Evolutionary conservation across 2,797 vertebrate species (phyloP).

Genomic region (Falco rusticolus): DNA sequence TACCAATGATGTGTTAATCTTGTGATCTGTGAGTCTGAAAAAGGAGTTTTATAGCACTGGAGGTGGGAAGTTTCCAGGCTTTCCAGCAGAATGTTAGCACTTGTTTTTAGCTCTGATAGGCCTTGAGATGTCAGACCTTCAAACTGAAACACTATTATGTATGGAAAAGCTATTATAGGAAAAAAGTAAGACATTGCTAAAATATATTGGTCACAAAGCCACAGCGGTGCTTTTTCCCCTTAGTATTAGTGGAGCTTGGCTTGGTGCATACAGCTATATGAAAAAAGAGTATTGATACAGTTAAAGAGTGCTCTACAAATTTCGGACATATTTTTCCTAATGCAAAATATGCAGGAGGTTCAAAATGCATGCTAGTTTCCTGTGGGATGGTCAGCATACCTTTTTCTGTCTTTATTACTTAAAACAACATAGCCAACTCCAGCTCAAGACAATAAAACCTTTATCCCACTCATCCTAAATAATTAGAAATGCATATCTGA

Average conservation of each 20-base stretch:
- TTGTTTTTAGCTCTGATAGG: conserved; percentile 44
- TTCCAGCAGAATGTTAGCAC: not conserved
- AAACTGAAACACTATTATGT: conserved; percentile 22
- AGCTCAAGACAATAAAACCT: not conserved
- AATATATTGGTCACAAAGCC: conserved; percentile 58
- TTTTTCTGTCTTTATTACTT: conserved; percentile 13
- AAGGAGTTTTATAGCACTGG: not conserved
- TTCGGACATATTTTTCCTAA: conserved; percentile 51
- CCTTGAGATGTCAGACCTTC: conserved; percentile 17
- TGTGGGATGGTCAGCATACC: not conserved
- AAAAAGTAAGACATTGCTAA: conserved; percentile 49
- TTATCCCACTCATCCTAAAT: not conserved
- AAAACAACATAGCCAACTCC: not conserved
- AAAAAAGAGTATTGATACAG: conserved; percentile 38
- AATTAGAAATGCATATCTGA: not conserved
- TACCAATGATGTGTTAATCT: conserved; percentile 9
- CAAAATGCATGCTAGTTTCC: conserved; percentile 1
- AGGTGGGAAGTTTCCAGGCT: conserved; percentile 30
- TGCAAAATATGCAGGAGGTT: conserved; percentile 42
- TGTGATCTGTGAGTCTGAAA: conserved; percentile 19
- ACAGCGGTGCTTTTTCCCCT: not conserved
- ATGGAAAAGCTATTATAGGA: conserved; percentile 62
- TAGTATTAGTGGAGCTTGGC: conserved; percentile 10
- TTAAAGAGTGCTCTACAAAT: conserved; percentile 26
- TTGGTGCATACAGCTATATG: not conserved